Conservation (phyloP, 2,797 vertebrate genomes). For the Sphenodon punctatus region DNA sequence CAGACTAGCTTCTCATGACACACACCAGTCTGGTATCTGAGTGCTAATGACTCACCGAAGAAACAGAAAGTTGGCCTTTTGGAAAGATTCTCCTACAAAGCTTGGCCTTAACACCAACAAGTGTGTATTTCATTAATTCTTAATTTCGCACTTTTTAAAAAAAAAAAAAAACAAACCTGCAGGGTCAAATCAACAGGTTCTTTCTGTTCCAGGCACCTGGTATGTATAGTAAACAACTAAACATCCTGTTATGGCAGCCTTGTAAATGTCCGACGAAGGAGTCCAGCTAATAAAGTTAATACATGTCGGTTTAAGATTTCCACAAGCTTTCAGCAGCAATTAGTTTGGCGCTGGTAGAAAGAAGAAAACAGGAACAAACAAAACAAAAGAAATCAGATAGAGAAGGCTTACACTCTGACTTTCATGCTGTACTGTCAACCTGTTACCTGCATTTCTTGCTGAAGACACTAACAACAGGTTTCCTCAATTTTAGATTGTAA, state of each 20-base stretch:
- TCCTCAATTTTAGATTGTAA: too few species aligned
- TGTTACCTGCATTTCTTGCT: neutral
- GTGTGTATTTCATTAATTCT: neutral
- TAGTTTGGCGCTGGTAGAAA: neutral
- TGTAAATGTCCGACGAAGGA: conserved; percentile 36
- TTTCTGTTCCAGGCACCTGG: neutral
- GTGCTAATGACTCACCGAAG: neutral
- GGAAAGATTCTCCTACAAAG: neutral
- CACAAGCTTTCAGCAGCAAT: neutral
- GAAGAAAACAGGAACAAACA: neutral
- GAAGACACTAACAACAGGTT: too few species aligned
- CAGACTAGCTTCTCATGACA: too few species aligned
- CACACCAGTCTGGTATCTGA: neutral
- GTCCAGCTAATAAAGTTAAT: conserved; percentile 1
- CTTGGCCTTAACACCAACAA: neutral
- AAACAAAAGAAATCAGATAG: neutral
- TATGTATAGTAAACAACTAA: conserved; percentile 24
- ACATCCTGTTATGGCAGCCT: conserved; percentile 44
- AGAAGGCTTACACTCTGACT: neutral
- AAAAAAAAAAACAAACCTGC: neutral
- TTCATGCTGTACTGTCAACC: neutral
- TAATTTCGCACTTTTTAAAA: neutral
- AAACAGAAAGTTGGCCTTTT: rapidly evolving
- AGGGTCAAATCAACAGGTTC: conserved; percentile 29
- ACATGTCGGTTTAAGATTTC: conserved; percentile 5